Evolutionary conservation across 2,113 vertebrate species (phyloP).

Genomic region (Pluvianellus socialis): DNA sequence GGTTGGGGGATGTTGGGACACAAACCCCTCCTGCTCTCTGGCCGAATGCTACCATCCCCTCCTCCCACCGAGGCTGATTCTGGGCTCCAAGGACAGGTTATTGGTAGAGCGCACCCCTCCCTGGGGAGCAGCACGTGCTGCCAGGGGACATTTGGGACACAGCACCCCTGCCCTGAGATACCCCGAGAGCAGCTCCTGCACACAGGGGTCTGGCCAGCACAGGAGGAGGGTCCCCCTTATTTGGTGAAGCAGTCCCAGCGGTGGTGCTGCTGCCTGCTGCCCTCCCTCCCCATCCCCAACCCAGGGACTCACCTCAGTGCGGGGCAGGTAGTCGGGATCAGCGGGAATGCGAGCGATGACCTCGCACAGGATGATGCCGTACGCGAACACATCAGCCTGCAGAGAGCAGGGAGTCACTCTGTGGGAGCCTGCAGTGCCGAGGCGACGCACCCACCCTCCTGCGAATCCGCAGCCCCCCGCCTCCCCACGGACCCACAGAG

Average conservation of each 20-base stretch:
- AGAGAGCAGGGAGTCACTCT: background rate
- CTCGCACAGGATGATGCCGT: slow-evolving; percentile 94
- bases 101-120: background rate
- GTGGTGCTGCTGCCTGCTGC: rapidly evolving
- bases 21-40: background rate
- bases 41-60: background rate
- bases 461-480: background rate
- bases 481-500: rapidly evolving
- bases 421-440: rapidly evolving
- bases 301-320: slow-evolving; percentile 84
- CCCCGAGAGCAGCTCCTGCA: background rate
- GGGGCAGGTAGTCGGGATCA: slow-evolving; percentile 91
- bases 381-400: slow-evolving; percentile 87
- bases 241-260: background rate
- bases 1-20: background rate
- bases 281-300: rapidly evolving
- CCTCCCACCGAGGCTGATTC: background rate
- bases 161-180: background rate
- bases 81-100: background rate
- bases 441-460: rapidly evolving
- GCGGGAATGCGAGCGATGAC: slow-evolving; percentile 92
- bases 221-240: background rate
- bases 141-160: background rate
- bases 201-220: rapidly evolving
- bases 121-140: background rate